Base-by-base conservation (phyloP, 2,888 invertebrate genomes). In the Sylvicola fuscatus region DNA sequence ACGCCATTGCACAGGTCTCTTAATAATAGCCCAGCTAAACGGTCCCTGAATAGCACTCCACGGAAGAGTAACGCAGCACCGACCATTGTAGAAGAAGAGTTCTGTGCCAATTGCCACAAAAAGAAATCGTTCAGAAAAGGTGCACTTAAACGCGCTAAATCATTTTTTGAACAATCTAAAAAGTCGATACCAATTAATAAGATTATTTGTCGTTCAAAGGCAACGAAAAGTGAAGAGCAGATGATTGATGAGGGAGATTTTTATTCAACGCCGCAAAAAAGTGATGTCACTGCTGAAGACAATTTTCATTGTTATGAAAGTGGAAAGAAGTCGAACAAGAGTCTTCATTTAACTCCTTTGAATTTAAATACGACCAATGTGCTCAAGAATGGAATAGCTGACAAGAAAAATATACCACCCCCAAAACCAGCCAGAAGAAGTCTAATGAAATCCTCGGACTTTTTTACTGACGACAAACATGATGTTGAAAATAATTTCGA, bases 21-120 rank as follows among this genome's bases (percentile, higher is more conserved):
- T 21, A 57, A 58, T 37, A 46, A 49, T 2, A 57, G 56, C 3
- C 58, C 58, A 3, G 46, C 53, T 0, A 58, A 58, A 34, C 28
- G 27, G 17, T 7, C 12, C 11, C 13, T 13, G 5, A 32, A 13
- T 13, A 14, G 4, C 6, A 14, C 30, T 4, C 12, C 30, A 6
- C 12, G 12, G 5, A 29, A 29, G 12, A 6, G 5, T 6, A 14
- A 29, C 5, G 11, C 11, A 7, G 30, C 6, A 6, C 11, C 30
- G 4, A 14, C 30, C 8, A 8, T 21, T 4, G 21, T 8, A 8
- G 21, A 21, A 6, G 21, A 21, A 8, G 21, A 21, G 21, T 21
- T 21, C 5, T 21, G 21, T 8, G 21, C 8, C 4, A 21, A 21
- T 21, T 21, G 21, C 8, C 21, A 21, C 8, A 21, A 21, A 21